Evolutionary conservation across 2,888 invertebrate genomes (phyloP), one percentile per base, ranked within the genome.

Genomic region (Trypoxylon attenuatum): DNA sequence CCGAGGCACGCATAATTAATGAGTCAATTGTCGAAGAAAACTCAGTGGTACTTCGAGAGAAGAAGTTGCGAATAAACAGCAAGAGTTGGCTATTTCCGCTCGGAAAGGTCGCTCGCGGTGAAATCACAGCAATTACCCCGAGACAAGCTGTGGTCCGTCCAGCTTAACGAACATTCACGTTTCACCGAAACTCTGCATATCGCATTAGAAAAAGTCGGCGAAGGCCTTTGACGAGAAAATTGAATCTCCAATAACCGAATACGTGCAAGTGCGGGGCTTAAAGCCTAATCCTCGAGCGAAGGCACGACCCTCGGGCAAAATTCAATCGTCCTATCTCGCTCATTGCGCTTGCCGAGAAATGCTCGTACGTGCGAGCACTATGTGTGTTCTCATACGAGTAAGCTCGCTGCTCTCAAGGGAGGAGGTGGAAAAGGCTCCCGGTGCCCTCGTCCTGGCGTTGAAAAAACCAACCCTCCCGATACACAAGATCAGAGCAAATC

Each of bases 401-500:
- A 47, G 10, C 42, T n/a, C 33, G 16, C 23, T 43, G 50, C 49
- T 59, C 64, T 42, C 59, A 6, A 38, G 58, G 62, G 57, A 57
- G 25, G 38, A 38, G 10, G 43, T 53, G 47, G 52, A 55, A 59
- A 66, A 52, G 23, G 29, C 42, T 21, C 21, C 50, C 41, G 6
- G 18, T 6, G 42, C 16, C 25, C 38, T 8, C 41, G 23, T 22
- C 21, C 51, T 54, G 41, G 23, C 41, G 27, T 18, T 46, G 67
- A 68, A 60, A 59, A 61, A 73, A 62, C 62, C 50, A 59, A 74
- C 80, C 80, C 81, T 78, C 71, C 75, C 71, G 80, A 79, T 80
- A 73, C 62, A 73, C 69, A 71, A 76, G 79, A 83, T 84, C 81
- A 79, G 76, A 71, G 79, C 56, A 65, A 73, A 77, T 73, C 73